Percentiles rank a stretch among this genome's conserved stretches.
Evolutionary conservation across 2,797 vertebrate species (phyloP).

Genomic region (Salarias fasciatus): DNA sequence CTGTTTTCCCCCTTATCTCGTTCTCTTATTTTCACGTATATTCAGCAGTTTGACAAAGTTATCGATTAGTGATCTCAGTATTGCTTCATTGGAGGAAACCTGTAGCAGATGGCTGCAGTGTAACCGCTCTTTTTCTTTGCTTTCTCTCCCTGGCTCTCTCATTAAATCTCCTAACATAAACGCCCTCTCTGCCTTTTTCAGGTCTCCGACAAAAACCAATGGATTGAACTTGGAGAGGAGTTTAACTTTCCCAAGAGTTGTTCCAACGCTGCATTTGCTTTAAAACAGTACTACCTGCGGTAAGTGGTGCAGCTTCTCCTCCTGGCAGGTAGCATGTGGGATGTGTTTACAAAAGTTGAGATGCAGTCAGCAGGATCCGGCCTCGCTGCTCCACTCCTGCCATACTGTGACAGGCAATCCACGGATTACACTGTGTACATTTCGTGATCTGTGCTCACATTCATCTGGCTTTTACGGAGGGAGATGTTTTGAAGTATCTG

Average conservation of each 20-base stretch:
- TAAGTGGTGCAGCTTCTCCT: slow-evolving; percentile 80
- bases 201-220: slow-evolving; percentile 99
- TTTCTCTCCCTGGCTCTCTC: not conserved
- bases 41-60: slow-evolving; percentile 61
- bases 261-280: slow-evolving; percentile 99
- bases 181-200: slow-evolving; percentile 68
- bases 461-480: too few species aligned
- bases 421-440: not conserved
- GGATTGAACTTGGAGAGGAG: slow-evolving; percentile 96
- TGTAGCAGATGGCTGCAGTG: slow-evolving; percentile 59
- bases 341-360: slow-evolving; percentile 82
- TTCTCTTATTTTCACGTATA: slow-evolving; percentile 15
- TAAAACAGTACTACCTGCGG: slow-evolving; percentile 99
- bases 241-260: slow-evolving; percentile 99
- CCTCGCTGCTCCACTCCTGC: too few species aligned
- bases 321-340: slow-evolving; percentile 79
- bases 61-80: slow-evolving; percentile 55
- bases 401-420: slow-evolving; percentile 6
- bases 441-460: too few species aligned
- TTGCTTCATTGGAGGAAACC: slow-evolving; percentile 45
- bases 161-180: not conserved
- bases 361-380: slow-evolving; percentile 56
- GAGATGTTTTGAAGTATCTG: too few species aligned
- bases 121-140: slow-evolving; percentile 48
- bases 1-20: rapidly evolving